A percentile compares a stretch with the other conserved stretches of the same genome.
Evolutionary conservation across 2,113 vertebrate genomes (phyloP).

Genomic region (Silurus glanis): DNA sequence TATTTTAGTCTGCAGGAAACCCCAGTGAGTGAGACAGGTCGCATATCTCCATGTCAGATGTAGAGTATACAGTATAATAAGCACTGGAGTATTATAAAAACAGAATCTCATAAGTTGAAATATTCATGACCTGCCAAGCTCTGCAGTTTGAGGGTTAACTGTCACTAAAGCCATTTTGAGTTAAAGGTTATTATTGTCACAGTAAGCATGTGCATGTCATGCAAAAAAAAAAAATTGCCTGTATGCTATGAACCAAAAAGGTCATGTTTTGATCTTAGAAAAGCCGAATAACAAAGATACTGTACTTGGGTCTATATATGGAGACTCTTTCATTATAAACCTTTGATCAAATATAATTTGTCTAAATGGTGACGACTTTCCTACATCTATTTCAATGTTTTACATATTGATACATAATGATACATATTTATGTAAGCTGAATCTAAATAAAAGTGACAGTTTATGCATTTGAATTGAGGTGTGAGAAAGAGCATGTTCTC

Average conservation of each 20-base stretch:
- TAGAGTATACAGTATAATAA: conserved; percentile 2
- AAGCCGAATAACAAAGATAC: not conserved
- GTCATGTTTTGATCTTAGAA: conserved; percentile 4
- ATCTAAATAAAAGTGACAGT: too few relatives aligned
- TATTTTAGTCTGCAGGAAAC: not conserved
- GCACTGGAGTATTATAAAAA: not conserved
- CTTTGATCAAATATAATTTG: not conserved
- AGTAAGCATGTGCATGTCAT: not conserved
- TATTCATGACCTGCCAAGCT: not conserved
- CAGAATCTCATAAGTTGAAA: not conserved
- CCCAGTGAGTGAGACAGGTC: not conserved
- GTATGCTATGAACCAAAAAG: conserved; percentile 2
- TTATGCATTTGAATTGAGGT: too few relatives aligned
- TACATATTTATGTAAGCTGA: not conserved
- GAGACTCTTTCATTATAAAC: not conserved
- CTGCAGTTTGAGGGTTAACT: not conserved
- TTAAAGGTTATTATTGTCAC: not conserved
- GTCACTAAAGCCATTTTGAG: not conserved
- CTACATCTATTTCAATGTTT: not conserved
- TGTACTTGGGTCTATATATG: not conserved
- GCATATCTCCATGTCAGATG: not conserved
- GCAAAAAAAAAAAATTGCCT: not conserved
- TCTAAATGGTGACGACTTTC: not conserved
- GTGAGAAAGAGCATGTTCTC: too few relatives aligned
- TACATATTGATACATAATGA: too few relatives aligned